Percentiles rank a stretch among this genome's conserved stretches.
Conservation (phyloP, 2,888 invertebrate genomes). For the Lypha dubia region DNA sequence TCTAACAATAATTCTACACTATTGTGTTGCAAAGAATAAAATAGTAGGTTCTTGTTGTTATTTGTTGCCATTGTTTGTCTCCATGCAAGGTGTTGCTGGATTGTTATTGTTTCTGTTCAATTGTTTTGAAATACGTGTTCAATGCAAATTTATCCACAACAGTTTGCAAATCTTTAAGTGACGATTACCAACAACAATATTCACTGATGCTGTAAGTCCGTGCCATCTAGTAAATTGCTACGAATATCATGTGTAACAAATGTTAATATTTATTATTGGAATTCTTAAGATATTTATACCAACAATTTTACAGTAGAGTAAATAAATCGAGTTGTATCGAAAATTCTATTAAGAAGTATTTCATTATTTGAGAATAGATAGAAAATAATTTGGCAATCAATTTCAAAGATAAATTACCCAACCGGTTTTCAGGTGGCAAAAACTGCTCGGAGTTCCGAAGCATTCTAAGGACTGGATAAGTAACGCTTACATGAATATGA, state of each 20-base stretch:
- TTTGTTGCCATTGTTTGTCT: slow-evolving; percentile 57
- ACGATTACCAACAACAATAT: slow-evolving; percentile 13
- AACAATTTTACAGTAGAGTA: not conserved
- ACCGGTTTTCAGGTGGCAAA: too few species aligned
- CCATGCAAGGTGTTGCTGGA: slow-evolving; percentile 53
- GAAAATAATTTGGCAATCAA: too few species aligned
- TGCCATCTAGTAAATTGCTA: slow-evolving; percentile 16
- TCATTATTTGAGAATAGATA: not conserved
- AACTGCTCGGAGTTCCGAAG: too few species aligned
- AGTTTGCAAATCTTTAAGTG: slow-evolving; percentile 34
- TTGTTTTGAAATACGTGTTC: slow-evolving; percentile 62
- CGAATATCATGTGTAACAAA: slow-evolving; percentile 2
- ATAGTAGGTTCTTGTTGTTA: slow-evolving; percentile 22
- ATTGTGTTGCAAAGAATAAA: slow-evolving; percentile 56
- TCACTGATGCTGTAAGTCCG: slow-evolving; percentile 14
- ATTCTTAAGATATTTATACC: not conserved
- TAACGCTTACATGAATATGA: too few species aligned
- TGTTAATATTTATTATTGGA: slow-evolving; percentile 3
- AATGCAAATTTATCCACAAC: slow-evolving; percentile 38
- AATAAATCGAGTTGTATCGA: not conserved
- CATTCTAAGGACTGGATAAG: too few species aligned
- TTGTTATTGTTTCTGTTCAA: slow-evolving; percentile 63
- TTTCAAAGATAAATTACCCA: too few species aligned
- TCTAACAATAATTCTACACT: slow-evolving; percentile 59
- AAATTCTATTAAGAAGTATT: not conserved